These are phyloP conservation scores for Chaetorhynchus papuensis DNA, from an alignment of 2,113 vertebrate genomes.

Conservation along the genomic window DNA sequence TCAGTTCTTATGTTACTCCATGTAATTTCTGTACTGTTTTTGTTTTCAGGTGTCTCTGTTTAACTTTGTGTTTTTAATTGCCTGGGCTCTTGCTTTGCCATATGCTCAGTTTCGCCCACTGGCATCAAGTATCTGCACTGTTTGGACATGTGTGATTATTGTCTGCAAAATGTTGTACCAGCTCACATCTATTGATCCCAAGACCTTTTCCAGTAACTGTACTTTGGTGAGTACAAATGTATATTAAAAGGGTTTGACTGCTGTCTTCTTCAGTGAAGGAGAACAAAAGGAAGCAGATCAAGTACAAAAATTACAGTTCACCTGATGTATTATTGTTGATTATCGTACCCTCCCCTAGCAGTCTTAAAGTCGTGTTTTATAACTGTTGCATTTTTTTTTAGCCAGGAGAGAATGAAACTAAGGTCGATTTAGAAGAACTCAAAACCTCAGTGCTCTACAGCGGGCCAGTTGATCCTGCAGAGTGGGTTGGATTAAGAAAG, in stretches of 20 bases:
- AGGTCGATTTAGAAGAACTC: slow-evolving; percentile 65
- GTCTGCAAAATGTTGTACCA: slow-evolving; percentile 99
- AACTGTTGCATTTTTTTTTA: slow-evolving; percentile 50
- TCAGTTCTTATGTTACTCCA: not conserved
- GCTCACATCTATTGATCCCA: slow-evolving; percentile 84
- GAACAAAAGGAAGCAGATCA: not conserved
- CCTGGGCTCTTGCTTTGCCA: slow-evolving; percentile 95
- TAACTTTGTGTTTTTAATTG: slow-evolving; percentile 90
- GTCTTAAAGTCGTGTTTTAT: not conserved
- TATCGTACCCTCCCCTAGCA: not conserved
- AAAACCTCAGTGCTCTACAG: slow-evolving; percentile 80
- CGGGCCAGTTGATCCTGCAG: slow-evolving; percentile 80
- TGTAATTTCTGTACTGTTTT: slow-evolving; percentile 43
- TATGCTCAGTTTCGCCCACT: slow-evolving; percentile 89
- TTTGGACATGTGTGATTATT: slow-evolving; percentile 96
- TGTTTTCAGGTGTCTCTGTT: slow-evolving; percentile 89
- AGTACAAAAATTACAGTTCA: not conserved
- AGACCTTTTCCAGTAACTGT: slow-evolving; percentile 82
- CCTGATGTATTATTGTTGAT: not conserved
- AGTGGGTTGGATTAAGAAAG: slow-evolving; percentile 92
- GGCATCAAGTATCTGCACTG: slow-evolving; percentile 92
- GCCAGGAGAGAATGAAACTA: slow-evolving; percentile 78
- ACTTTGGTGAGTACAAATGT: slow-evolving; percentile 75
- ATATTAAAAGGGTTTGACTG: not conserved
- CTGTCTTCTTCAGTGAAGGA: not conserved